Conservation (phyloP, 2,797 vertebrate genomes). For the Lepidocolaptes lacrymiger region DNA sequence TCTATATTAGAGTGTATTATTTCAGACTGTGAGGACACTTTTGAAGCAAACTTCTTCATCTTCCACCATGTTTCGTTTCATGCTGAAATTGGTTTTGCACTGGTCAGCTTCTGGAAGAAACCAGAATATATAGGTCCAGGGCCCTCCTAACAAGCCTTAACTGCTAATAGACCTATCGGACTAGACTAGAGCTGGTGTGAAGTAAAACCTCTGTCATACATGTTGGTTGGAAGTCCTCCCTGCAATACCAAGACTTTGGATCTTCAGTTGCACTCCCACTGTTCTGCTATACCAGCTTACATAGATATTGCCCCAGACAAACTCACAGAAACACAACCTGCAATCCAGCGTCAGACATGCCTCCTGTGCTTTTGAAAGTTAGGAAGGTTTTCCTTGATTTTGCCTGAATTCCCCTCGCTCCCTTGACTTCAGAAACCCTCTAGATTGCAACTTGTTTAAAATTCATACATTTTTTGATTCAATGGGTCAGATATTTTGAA, state of each 20-base stretch:
- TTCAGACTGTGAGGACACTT: neutral
- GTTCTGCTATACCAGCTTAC: neutral
- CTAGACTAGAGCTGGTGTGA: neutral
- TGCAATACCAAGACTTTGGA: neutral
- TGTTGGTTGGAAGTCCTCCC: fast-evolving
- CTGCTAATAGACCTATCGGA: neutral
- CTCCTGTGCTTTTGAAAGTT: neutral
- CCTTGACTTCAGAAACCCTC: neutral
- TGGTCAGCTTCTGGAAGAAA: neutral
- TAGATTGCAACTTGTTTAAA: neutral
- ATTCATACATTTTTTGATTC: neutral
- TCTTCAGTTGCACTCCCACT: neutral
- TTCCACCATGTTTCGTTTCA: neutral
- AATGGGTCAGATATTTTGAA: neutral
- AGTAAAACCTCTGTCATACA: neutral
- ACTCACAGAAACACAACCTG: neutral
- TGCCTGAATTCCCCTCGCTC: neutral
- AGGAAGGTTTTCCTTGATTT: neutral
- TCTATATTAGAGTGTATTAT: neutral
- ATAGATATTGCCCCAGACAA: neutral
- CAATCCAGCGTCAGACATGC: neutral
- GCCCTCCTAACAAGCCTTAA: neutral
- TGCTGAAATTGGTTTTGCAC: neutral
- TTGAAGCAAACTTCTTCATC: neutral
- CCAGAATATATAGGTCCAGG: neutral